Evolutionary conservation across 2,888 invertebrate genomes (phyloP), one percentile per base, ranked within the genome.

Genomic region (Hirudinaria manillensis): DNA sequence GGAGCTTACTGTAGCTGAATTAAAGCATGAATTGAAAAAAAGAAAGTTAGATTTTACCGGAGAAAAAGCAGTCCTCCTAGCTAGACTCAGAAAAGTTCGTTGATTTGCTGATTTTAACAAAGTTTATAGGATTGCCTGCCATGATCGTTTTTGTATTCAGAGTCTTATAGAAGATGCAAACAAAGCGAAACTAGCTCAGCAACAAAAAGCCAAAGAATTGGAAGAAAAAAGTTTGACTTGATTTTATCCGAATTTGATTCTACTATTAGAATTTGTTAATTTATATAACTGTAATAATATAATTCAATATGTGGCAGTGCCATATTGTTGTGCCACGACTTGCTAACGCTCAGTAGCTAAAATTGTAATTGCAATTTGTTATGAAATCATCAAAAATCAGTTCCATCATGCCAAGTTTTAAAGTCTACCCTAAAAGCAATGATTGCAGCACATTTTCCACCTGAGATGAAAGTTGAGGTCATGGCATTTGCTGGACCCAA

Each of bases 81-180:
- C 66, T 7, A 65, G 74, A n/a, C 67, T 74, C 13, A 36, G 51
- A 45, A 74, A 74, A 66, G 81, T 88, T 68, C 16, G 32, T 34
- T 68, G 34, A 34, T n/a, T 32, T 61, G 61, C 29, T n/a, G 61
- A 29, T 29, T 29, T 27, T 61, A 6, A 27, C n/a, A 61, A 29
- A 27, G 7, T 61, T n/a, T 61, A 10, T 61, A 16, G 61, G 13
- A 13, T 7, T 1, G 13, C 24, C 24, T 7, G 10, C n/a, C 29
- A 61, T n/a, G 29, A 61, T 61, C 4, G 13, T 24, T n/a, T 61
- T 61, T 61, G 7, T 7, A 6, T 6, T 21, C 61, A 61, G 61
- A 61, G 61, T 19, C 29, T 61, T 10, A 29, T 61, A 29, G 61
- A 61, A 61, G 61, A 61, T 27, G 29, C 24, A 27, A 61, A 61